Evolutionary conservation across 2,888 invertebrate species (phyloP), one percentile per base, ranked within the genome.

Genomic region (Sarcophaga variegata): DNA sequence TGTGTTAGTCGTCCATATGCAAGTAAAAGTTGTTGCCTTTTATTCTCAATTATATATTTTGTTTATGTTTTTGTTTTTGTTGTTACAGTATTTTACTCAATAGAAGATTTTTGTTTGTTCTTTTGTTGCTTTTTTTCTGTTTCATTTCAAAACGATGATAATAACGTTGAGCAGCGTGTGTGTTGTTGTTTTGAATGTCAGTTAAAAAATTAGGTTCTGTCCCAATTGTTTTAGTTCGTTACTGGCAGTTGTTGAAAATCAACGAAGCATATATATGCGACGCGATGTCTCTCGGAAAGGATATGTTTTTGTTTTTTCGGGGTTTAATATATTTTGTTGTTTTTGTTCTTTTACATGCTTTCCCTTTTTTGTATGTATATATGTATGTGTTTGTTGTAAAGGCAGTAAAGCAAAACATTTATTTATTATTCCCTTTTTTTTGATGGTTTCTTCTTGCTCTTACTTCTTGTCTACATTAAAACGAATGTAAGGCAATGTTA

Each of bases 181-280:
- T 22, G 6, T 74, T 62, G 75, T 66, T 74, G 69, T 77, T 54
- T 83, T 88, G 84, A 83, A 86, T 88, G 88, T 83, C 88, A 86
- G 81, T 77, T 79, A 60, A 64, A 77, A 74, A 85, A 83, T 83
- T 86, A 80, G 84, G 84, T 83, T 75, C 78, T 80, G 86, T 88
- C 81, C 82, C 86, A 82, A 60, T 86, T 88, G 83, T 78, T 83
- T 80, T 67, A 71, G 66, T 83, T 77, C 76, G 67, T 86, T 80
- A 74, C 76, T 81, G 66, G 66, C 80, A 71, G 71, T 80, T 80
- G 78, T 86, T 76, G n/a, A 77, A 85, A 85, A 71, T 81, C 80
- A 81, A 60, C 76, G 60, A 66, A 76, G 76, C 75, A 75, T 84
- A 67, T 83, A 72, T n/a, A 20, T 62, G 20, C 54, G 78, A 20